Percentiles rank a stretch among this genome's conserved stretches.
phyloP scores from a whole-genome alignment of 2,113 vertebrate genomes.

The Callaeas wilsoni region DNA sequence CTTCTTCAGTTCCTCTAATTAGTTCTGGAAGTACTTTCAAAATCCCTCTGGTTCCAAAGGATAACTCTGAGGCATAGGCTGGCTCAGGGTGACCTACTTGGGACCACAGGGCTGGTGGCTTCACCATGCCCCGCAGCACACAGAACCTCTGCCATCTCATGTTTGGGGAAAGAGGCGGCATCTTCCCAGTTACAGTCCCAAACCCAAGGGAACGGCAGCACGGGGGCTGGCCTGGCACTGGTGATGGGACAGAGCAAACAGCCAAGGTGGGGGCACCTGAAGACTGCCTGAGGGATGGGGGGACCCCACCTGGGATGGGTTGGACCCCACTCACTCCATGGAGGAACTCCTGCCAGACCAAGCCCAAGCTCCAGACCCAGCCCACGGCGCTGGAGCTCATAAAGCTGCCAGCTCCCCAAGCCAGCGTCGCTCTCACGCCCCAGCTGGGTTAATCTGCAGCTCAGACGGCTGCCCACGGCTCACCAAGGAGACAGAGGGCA shows the following conservation, averaged over 20 bases:
- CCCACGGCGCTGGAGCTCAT: accelerated
- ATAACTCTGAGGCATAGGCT: not conserved
- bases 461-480: not conserved
- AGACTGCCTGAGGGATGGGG: accelerated
- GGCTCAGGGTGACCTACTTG: not conserved
- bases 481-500: not conserved
- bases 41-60: not conserved
- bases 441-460: not conserved
- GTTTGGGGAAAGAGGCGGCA: not conserved
- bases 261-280: not conserved
- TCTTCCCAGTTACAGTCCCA: not conserved
- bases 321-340: accelerated
- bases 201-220: accelerated
- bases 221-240: not conserved
- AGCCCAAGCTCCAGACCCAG: accelerated
- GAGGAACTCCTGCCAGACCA: not conserved
- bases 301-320: accelerated
- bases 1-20: not conserved
- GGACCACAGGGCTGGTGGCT: not conserved
- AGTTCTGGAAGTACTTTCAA: not conserved
- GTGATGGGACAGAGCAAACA: accelerated
- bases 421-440: not conserved
- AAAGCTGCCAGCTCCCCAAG: not conserved
- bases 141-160: not conserved
- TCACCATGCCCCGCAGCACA: not conserved